Conservation (phyloP, 2,888 invertebrate species). For the Coecobrya sp. region DNA sequence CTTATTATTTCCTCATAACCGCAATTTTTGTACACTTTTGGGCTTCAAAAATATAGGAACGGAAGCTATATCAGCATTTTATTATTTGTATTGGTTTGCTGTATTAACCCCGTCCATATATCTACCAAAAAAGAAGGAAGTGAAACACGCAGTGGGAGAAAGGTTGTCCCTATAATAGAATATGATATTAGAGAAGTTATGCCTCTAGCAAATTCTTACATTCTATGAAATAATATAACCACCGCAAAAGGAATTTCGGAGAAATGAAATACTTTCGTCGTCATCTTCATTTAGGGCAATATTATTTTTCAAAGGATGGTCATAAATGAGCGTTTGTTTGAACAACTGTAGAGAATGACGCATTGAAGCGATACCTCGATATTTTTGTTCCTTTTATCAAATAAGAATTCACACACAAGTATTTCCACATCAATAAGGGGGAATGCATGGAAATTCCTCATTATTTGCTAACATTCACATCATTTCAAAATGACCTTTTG, state of each 20-base stretch:
- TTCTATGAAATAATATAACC: neutral
- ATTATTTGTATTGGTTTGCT: neutral
- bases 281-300: neutral
- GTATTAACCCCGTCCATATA: neutral
- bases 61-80: neutral
- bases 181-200: no score
- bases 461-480: neutral
- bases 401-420: neutral
- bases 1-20: constrained; percentile 46
- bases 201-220: neutral
- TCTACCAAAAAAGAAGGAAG: neutral
- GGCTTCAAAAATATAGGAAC: neutral
- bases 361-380: no score
- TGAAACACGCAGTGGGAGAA: neutral
- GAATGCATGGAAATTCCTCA: neutral
- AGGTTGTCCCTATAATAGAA: neutral
- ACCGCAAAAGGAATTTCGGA: neutral
- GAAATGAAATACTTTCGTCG: constrained; percentile 53
- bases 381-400: neutral
- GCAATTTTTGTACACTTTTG: constrained; percentile 29
- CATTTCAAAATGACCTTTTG: neutral
- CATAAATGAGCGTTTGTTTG: no score
- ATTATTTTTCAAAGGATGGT: neutral
- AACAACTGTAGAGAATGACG: no score
- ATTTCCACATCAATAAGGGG: neutral